Evolutionary conservation across 2,797 vertebrate genomes (phyloP).

Genomic region (Manis javanica): DNA sequence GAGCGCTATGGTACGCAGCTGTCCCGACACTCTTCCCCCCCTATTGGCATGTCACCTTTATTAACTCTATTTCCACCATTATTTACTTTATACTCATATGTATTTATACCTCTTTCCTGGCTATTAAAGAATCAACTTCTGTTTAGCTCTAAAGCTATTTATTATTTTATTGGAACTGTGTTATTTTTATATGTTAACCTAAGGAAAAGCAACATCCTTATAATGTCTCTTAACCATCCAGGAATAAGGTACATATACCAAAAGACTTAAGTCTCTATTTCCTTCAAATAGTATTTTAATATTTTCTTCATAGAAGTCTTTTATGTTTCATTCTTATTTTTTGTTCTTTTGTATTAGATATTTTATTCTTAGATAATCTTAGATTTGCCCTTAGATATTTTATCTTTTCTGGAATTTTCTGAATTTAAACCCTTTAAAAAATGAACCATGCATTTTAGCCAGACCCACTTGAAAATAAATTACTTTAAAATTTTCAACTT

Average conservation of each 20-base stretch:
- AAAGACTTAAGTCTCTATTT: not conserved
- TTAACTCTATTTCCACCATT: not conserved
- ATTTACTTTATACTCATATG: not conserved
- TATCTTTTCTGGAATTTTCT: not conserved
- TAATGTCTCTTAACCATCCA: not conserved
- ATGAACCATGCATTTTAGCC: not conserved
- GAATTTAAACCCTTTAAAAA: constrained; percentile 40
- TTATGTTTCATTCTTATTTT: not conserved
- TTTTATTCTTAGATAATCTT: not conserved
- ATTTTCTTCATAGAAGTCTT: constrained; percentile 19
- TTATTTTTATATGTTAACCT: constrained; percentile 25
- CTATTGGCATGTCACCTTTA: not conserved
- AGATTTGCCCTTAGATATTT: not conserved
- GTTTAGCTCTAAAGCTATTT: not conserved
- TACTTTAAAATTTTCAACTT: constrained; percentile 33
- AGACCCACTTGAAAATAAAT: not conserved
- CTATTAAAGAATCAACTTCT: not conserved
- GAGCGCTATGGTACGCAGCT: not conserved
- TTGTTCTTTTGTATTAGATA: not conserved
- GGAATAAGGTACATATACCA: not conserved
- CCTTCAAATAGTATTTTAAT: constrained; percentile 34
- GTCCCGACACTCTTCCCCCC: not conserved
- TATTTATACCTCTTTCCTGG: not conserved
- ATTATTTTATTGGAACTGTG: not conserved
- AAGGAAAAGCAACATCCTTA: not conserved